Base-by-base conservation (phyloP, 2,888 invertebrate species). In the Theretra japonica region DNA sequence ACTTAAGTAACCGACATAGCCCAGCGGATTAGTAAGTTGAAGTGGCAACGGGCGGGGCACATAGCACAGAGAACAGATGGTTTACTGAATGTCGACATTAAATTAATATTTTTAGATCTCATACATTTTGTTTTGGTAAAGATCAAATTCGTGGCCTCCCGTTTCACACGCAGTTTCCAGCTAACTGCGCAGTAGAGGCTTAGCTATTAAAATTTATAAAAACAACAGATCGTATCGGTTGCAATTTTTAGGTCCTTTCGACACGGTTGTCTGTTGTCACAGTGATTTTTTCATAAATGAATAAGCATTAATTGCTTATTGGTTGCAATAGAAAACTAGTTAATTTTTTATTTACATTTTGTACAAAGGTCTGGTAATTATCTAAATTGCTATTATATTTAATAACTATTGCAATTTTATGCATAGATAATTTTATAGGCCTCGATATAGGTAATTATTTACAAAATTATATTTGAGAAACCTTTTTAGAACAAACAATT, bases 201-300 rank as follows among this genome's bases (percentile, higher is more conserved):
- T 41, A 15, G 15, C 41, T 15, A 41, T 41, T 41, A 11, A 33
- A 6, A 33, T 41, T 41, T 41, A 41, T 2, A 41, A 41, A 41
- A 41, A 11, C 15, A 41, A 41, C 41, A 41, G 41, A 41, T 41
- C 2, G 41, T 41, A 41, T 41, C 41, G 15, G 41, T 23, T 17
- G 65, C 41, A 23, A 48, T 65, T 48, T 65, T 65, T 65, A 41
- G 11, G 5, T 23, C 65, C 17, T 65, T 65, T 65, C 48, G 65
- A 48, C 17, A 65, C 23, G 65, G 65, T 48, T 65, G 15, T 17
- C 41, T 65, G 23, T 48, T 48, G 65, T 59, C 25, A 28, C 3
- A 62, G 33, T 53, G 15, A 4, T 65, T 65, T 48, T 65, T 65
- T 65, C 23, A 6, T 48, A 65, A 62, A 41, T 23, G 23, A 65